A percentile compares a stretch with the other conserved stretches of the same genome.
These are phyloP conservation scores for Anoplopoma fimbria DNA, from an alignment of 2,113 vertebrate genomes.

Conservation along the genomic window DNA sequence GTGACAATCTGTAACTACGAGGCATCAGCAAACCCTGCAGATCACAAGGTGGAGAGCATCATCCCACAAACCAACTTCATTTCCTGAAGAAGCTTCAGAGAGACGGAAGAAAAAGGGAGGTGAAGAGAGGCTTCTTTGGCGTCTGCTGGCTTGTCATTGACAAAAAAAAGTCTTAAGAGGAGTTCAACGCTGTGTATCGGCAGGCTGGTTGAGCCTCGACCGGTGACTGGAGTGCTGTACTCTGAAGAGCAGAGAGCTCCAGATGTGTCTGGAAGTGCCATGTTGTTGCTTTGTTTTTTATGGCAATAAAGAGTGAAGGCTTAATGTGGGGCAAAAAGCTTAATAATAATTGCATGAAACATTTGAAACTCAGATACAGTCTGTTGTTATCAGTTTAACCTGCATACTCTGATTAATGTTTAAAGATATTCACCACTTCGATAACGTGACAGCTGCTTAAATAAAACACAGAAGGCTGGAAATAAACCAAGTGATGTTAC, in stretches of 20 bases:
- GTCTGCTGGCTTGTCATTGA: conserved; percentile 32
- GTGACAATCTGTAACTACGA: conserved; percentile 98
- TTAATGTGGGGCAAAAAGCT: conserved; percentile 39
- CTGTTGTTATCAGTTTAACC: conserved; percentile 38
- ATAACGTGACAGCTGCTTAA: conserved; percentile 29
- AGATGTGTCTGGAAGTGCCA: conserved; percentile 30
- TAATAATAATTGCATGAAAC: conserved; percentile 62
- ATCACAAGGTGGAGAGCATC: conserved; percentile 91
- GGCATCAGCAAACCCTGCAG: conserved; percentile 93
- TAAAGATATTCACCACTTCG: conserved; percentile 16
- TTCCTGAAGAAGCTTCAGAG: conserved; percentile 79
- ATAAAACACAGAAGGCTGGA: conserved; percentile 42
- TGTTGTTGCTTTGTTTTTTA: conserved; percentile 52
- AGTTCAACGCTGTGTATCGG: conserved; percentile 25
- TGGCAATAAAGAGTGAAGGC: conserved; percentile 60
- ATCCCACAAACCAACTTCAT: conserved; percentile 95
- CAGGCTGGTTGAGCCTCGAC: conserved; percentile 27
- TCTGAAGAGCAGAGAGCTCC: conserved; percentile 41
- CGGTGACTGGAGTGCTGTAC: conserved; percentile 4
- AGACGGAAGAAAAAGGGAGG: neutral
- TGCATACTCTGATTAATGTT: conserved; percentile 7
- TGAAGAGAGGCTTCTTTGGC: neutral
- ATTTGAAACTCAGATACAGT: conserved; percentile 27
- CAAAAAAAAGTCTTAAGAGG: conserved; percentile 24
- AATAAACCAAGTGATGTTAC: conserved; percentile 15